Conservation (phyloP, 2,797 vertebrate genomes). For the Artibeus jamaicensis region DNA sequence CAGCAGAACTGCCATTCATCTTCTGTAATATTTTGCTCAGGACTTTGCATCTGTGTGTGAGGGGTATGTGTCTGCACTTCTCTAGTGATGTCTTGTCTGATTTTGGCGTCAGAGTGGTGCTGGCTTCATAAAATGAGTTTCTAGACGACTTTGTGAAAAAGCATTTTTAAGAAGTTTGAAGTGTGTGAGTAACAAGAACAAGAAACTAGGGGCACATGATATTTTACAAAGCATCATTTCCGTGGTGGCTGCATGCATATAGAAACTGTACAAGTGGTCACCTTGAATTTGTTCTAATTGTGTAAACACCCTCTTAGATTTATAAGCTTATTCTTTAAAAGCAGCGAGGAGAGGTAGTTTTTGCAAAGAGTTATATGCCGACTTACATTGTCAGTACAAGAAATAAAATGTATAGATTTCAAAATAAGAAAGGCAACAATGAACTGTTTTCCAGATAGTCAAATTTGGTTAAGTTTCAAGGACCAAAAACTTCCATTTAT, state of each 20-base stretch:
- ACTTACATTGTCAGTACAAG: background rate
- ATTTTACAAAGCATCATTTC: background rate
- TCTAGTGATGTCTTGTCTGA: background rate
- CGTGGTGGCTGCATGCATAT: background rate
- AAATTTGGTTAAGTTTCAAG: background rate
- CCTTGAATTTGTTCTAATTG: background rate
- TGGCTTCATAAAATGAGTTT: conserved; percentile 21
- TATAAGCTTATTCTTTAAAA: background rate
- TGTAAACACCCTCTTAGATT: background rate
- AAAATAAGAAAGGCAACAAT: background rate
- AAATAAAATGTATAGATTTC: background rate
- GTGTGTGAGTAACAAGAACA: background rate
- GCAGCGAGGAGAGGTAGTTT: background rate
- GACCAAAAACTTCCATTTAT: background rate
- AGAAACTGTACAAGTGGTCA: background rate
- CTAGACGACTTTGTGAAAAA: background rate
- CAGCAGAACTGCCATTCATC: background rate
- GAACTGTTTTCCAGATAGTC: background rate
- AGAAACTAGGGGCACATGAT: background rate
- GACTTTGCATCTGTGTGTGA: background rate
- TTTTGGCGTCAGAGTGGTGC: background rate
- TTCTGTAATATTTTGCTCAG: background rate
- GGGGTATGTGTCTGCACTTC: background rate
- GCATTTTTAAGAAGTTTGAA: background rate
- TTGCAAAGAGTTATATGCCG: background rate